Evolutionary conservation across 2,888 invertebrate species (phyloP), one percentile per base, ranked within the genome.

Genomic region (Drosophila falleni): DNA sequence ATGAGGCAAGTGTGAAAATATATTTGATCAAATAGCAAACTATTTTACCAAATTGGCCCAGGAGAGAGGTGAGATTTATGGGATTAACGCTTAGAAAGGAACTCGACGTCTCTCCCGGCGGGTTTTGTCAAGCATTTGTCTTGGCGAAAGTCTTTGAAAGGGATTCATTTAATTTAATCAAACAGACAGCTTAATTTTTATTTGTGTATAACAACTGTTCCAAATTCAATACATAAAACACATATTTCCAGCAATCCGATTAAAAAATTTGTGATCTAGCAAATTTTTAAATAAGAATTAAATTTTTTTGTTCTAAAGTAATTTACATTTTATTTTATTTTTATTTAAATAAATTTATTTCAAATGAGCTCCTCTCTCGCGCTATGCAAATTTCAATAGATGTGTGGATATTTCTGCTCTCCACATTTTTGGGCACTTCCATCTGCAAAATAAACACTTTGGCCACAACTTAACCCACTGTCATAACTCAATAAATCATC

Each of bases 1-100:
- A 89, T 89, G 86, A 77, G 89, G 89, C 87, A 89, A 89, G 86
- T 86, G 86, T 89, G 89, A 86, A 86, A 88, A 86, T 86, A 89
- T 86, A 89, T 86, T 86, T 89, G 81, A 86, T 86, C 84, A 88
- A 86, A 86, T 74, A 71, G 81, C 83, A 51, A 66, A 71, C 47
- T 59, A 8, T 56, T 63, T 47, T 39, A 53, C 66, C 69, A 85
- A 81, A 82, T 79, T 79, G 76, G 70, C 54, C 58, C 59, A 78
- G 47, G 80, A 70, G 68, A 65, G 65, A 64, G 80, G 63, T 16
- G 55, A 74, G 81, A 88, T 89, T 83, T 78, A 89, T 87, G 76
- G 64, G 49, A 37, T 64, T 71, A 63, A 29, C 41, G 71, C 67
- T 86, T 80, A 66, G 86, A 82, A 83, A 88, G 89, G 87, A 66